Percentiles rank a stretch among this genome's conserved stretches.
phyloP scores from a whole-genome alignment of 2,797 vertebrate species.

The Pangasius krempfi region DNA sequence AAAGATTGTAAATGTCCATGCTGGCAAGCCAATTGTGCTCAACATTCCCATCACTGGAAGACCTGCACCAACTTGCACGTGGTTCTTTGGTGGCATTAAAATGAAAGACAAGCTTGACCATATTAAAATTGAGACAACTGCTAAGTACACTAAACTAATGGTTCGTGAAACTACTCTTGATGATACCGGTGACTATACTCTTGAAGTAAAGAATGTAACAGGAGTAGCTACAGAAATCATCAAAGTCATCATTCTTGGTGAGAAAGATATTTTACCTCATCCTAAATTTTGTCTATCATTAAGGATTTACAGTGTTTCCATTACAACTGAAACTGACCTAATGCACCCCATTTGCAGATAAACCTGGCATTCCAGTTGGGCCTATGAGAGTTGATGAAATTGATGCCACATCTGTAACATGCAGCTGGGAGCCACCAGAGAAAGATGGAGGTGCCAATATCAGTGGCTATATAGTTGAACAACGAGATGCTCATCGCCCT shows the following conservation, averaged over 20 bases:
- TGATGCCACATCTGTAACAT: constrained; percentile 86
- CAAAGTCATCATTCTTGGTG: constrained; percentile 96
- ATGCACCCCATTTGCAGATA: constrained; percentile 77
- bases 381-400: constrained; percentile 89
- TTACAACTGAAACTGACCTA: not conserved
- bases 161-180: constrained; percentile 93
- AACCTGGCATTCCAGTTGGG: constrained; percentile 89
- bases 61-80: constrained; percentile 86
- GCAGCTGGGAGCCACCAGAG: constrained; percentile 91
- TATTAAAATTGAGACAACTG: constrained; percentile 87
- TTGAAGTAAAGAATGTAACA: constrained; percentile 90
- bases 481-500: constrained; percentile 93
- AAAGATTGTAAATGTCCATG: constrained; percentile 89
- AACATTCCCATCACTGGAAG: constrained; percentile 87
- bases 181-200: constrained; percentile 90
- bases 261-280: constrained; percentile 60
- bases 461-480: constrained; percentile 94
- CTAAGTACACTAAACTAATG: constrained; percentile 83
- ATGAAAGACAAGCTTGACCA: constrained; percentile 92
- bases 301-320: constrained; percentile 22
- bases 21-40: constrained; percentile 89
- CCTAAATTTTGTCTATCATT: not conserved
- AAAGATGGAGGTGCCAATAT: constrained; percentile 95
- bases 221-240: constrained; percentile 86
- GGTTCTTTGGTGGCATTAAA: constrained; percentile 88